These are phyloP conservation scores for Drosophila subpulchrella DNA, from an alignment of 1,140 invertebrate genomes.

Conservation along the genomic window DNA sequence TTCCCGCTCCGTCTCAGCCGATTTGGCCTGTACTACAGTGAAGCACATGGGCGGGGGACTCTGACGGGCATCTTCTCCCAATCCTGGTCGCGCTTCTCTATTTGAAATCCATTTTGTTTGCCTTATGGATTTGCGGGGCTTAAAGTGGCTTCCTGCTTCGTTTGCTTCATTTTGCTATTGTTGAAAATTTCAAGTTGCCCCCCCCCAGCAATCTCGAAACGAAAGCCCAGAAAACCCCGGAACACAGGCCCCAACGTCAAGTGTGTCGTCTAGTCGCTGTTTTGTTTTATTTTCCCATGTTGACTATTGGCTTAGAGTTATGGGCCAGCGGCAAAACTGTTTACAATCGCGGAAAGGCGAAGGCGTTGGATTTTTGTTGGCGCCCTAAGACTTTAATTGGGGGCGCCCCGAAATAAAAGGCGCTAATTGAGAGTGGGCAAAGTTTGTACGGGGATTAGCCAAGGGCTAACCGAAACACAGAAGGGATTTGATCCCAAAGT, in stretches of 20 bases:
- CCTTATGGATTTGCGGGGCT: slow-evolving; percentile 83
- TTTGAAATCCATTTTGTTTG: slow-evolving; percentile 83
- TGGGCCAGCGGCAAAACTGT: slow-evolving; percentile 73
- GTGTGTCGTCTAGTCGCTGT: slow-evolving; percentile 61
- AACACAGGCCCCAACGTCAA: slow-evolving; percentile 36
- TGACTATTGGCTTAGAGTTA: slow-evolving; percentile 79
- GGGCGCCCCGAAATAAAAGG: slow-evolving; percentile 52
- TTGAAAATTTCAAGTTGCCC: slow-evolving; percentile 70
- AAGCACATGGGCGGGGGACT: slow-evolving; percentile 2
- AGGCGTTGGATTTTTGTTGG: slow-evolving; percentile 39
- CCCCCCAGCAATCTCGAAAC: slow-evolving; percentile 1
- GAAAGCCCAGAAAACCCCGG: neutral
- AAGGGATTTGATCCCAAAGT: neutral
- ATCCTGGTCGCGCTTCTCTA: slow-evolving; percentile 62
- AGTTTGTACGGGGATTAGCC: slow-evolving; percentile 35
- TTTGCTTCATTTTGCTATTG: slow-evolving; percentile 82
- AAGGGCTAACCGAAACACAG: neutral
- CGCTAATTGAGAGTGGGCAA: slow-evolving; percentile 58
- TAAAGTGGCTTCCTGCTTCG: slow-evolving; percentile 83
- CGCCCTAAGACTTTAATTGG: slow-evolving; percentile 68
- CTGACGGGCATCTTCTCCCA: slow-evolving; percentile 27
- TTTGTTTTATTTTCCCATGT: slow-evolving; percentile 81
- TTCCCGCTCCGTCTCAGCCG: slow-evolving; percentile 17
- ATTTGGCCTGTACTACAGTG: slow-evolving; percentile 24
- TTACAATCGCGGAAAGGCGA: slow-evolving; percentile 49